Evolutionary conservation across 2,888 invertebrate species (phyloP), one percentile per base, ranked within the genome.

Genomic region (Rhaphigaster nebulosa): DNA sequence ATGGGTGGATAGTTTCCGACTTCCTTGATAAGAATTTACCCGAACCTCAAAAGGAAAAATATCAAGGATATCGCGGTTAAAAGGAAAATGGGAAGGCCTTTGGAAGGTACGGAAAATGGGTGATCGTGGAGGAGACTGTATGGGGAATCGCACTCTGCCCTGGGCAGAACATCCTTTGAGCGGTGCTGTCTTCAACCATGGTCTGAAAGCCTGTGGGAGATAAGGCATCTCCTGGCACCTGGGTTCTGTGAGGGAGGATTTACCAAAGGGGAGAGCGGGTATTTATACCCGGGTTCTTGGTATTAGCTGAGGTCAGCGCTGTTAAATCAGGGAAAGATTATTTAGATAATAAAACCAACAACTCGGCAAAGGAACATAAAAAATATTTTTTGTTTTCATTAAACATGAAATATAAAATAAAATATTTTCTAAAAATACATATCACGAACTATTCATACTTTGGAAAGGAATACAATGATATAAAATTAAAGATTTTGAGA

Each of bases 201-300:
- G 34, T 4, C 70, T 76, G 70, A 76, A 76, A 76, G 70, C 70
- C 70, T 76, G 70, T 76, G 70, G 70, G 70, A 76, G 70, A 76
- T 76, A 76, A 76, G 70, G 70, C 70, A 76, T 76, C 70, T 34
- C 70, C 8, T 76, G 10, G 20, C 70, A 76, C 70, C 70, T 76
- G 70, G 70, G 34, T 76, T 76, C 70, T 76, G 26, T 34, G 70
- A 10, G 70, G 34, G 70, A 20, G 70, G 38, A 76, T 76, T 76
- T 76, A 76, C 12, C 70, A 20, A 56, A 18, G 12, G 52, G 52
- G 34, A 15, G 15, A 2, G 15, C 3, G 23, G 34, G 38, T 76
- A 38, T 34, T 76, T 76, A 76, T 8, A 76, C 23, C 70, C 1
- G 70, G 38, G 38, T 76, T 34, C 23, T 38, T 12, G 70, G 70